Evolutionary conservation across 2,888 invertebrate species (phyloP).

Genomic region (Coremacera marginata): DNA sequence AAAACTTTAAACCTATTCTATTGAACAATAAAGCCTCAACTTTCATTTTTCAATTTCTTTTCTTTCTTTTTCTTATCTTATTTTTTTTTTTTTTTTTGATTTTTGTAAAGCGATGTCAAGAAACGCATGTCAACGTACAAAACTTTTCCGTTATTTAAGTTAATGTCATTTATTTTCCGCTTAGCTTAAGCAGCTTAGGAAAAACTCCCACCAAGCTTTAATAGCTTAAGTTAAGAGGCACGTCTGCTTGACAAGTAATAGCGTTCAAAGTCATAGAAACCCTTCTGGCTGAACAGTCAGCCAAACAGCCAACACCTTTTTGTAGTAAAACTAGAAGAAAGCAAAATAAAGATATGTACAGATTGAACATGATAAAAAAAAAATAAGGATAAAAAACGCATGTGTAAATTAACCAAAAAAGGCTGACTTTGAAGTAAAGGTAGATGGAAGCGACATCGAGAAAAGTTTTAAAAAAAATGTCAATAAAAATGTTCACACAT

Average conservation of each 20-base stretch:
- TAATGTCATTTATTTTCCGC: constrained; percentile 4
- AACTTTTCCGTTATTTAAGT: background rate
- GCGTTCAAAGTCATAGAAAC: too few species aligned
- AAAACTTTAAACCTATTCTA: background rate
- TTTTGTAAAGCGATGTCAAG: background rate
- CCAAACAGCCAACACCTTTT: too few species aligned
- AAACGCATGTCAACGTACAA: background rate
- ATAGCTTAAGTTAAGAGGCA: background rate
- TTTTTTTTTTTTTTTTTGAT: background rate
- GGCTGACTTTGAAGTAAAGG: background rate
- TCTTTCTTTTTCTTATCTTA: background rate
- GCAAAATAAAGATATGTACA: background rate
- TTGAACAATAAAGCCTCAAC: background rate
- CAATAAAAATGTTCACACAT: too few species aligned
- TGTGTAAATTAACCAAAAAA: background rate
- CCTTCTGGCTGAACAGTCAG: too few species aligned
- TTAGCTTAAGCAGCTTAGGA: constrained; percentile 3
- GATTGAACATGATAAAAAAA: background rate
- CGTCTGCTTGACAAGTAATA: too few species aligned
- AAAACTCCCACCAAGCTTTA: constrained; percentile 6
- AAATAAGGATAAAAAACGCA: too few species aligned
- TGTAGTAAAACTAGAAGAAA: too few species aligned
- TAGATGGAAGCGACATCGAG: too few species aligned
- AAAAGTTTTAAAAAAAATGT: too few species aligned
- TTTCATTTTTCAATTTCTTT: background rate